Evolutionary conservation across 2,113 vertebrate species (phyloP), one percentile per base, ranked within the genome.

Genomic region (Danionella cerebrum): DNA sequence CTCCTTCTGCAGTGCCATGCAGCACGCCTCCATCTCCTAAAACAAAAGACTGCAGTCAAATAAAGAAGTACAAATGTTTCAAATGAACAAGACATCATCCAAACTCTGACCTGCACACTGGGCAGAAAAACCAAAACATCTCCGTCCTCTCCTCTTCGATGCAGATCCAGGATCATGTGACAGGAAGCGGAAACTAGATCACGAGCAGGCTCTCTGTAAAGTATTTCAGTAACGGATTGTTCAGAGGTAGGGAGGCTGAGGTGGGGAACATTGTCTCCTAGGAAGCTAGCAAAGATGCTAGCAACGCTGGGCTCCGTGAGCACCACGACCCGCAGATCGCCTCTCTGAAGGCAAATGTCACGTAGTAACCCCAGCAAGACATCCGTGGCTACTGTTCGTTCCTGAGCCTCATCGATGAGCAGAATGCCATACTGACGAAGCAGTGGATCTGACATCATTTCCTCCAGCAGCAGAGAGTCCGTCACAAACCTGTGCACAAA

Each of bases 371-470:
- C 95, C 69, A 98, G 89, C 22, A 98, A 87, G 9, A 89, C 87
- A 2, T 98, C 96, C 0, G 91, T 94, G 73, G 95, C 80, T 47
- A 98, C 86, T 0, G 93, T 94, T 4, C 93, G 90, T 76, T 97
- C 93, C 86, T 97, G 95, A 0, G 74, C 84, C 83, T 98, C 96
- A 1, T 98, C 96, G 81, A 98, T 58, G 22, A 98, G 87, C 67
- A 98, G 81, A 1, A 95, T 81, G 0, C 88, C 86, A 0, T 93
- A 96, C 80, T 88, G 86, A 38, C 88, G 91, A 65, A 93, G 83
- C 75, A 94, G 87, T 0, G 90, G 92, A 65, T 91, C 91, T 0
- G 95, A 98, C 78, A 92, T 95, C 89, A 97, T 88, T 72, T 98
- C 96, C 63, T 92, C 88, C 47, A 98, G 81, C 36, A 98, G 88